A percentile compares a stretch with the other conserved stretches of the same genome.
Conservation (phyloP, 2,113 vertebrate species). For the Loxodonta africana region DNA sequence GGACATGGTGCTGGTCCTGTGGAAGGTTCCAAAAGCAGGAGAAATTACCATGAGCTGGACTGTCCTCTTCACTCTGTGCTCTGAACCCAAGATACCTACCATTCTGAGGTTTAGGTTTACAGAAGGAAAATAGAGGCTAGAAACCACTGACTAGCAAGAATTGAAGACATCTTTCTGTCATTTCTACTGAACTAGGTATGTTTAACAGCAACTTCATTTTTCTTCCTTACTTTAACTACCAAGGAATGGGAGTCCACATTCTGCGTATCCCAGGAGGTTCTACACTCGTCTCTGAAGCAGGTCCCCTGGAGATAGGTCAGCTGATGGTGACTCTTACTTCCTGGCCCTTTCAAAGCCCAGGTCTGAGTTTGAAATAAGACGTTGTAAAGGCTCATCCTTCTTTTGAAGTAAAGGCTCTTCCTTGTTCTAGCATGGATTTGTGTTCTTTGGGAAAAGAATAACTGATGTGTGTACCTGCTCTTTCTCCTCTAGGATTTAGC, state of each 20-base stretch:
- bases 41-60: no score
- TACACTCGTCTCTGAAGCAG: neutral
- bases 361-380: neutral
- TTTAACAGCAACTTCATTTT: neutral
- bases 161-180: neutral
- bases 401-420: neutral
- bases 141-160: neutral
- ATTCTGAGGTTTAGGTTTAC: neutral
- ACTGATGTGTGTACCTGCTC: neutral
- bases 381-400: neutral
- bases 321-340: slow-evolving; percentile 1
- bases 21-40: neutral
- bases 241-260: neutral
- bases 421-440: neutral
- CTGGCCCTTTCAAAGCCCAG: neutral
- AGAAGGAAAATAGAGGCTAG: neutral
- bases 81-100: neutral
- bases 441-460: neutral
- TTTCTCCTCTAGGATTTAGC: neutral
- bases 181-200: neutral
- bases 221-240: neutral
- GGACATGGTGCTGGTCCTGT: neutral
- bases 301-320: neutral
- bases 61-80: neutral
- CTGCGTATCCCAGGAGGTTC: neutral